Evolutionary conservation across 1,140 invertebrate genomes (phyloP), one percentile per base, ranked within the genome.

Genomic region (Portunus trituberculatus): DNA sequence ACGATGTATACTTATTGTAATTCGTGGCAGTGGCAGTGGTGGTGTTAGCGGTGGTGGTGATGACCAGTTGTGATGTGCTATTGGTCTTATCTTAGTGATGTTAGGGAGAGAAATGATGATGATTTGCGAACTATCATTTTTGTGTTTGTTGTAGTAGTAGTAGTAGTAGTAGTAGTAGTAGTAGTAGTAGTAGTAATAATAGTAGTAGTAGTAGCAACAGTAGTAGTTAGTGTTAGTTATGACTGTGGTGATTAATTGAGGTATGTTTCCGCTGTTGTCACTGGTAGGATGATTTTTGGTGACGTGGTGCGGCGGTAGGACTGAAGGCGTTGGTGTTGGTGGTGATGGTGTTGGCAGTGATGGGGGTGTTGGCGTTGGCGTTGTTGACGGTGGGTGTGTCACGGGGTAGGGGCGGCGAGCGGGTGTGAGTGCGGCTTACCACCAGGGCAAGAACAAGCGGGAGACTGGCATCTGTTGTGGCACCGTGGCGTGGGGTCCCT

Each of bases 101-200:
- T n/a, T 59, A n/a, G 52, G 7, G 29, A 32, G 3, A 28, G 89
- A 29, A 52, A 45, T 91, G 48, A 45, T 91, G 25, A 59, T 91
- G n/a, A 86, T 86, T 16, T 29, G 10, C 1, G 83, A 31, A 86
- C 28, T 29, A 6, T 31, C 12, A 39, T 39, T 39, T 39, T 39
- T 39, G n/a, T 39, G 39, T 39, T 39, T 16, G 45, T 76, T n/a
- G 67, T 76, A 76, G 67, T n/a, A n/a, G 67, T 76, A 76, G 67
- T 76, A 76, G 67, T 76, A 87, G 84, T 48, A 29, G n/a, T 90
- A 90, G 88, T 90, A 90, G 45, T 90, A 89, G 88, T 48, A 90
- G 88, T 45, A 90, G 88, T 45, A 90, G 45, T 46, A 20, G 45
- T n/a, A 90, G 45, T 90, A 46, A 45, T 87, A 87, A 28, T 48